Conservation (phyloP, 1,140 invertebrate species). For the Listronotus oregonensis region DNA sequence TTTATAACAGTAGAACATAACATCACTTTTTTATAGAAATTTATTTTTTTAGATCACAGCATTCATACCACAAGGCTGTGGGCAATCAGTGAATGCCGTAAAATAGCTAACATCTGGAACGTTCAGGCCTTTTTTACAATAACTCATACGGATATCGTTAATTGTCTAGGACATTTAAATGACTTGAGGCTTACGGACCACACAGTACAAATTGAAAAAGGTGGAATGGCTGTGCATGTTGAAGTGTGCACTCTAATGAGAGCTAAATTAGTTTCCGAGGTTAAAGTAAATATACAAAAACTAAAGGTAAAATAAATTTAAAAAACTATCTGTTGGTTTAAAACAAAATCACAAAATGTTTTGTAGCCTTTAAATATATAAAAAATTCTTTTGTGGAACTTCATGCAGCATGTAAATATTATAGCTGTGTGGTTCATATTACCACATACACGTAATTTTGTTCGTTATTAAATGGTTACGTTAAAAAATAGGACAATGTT, state of each 20-base stretch:
- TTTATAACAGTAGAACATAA: too few species aligned
- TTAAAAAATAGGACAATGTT: too few species aligned
- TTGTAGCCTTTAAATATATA: too few species aligned
- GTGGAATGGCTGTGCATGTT: conserved; percentile 60
- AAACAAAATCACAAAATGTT: too few species aligned
- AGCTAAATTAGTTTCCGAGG: conserved; percentile 76
- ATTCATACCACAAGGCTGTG: conserved; percentile 76
- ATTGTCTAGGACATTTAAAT: conserved; percentile 67
- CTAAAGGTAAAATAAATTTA: too few species aligned
- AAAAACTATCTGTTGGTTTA: too few species aligned
- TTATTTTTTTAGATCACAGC: conserved; percentile 66
- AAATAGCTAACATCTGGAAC: conserved; percentile 73
- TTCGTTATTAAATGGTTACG: too few species aligned
- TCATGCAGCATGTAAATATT: too few species aligned
- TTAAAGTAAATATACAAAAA: conserved; percentile 72
- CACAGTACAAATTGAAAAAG: conserved; percentile 59
- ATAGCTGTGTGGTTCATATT: too few species aligned
- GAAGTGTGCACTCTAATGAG: conserved; percentile 76
- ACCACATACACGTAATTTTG: too few species aligned
- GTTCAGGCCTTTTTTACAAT: conserved; percentile 63
- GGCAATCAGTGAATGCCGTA: conserved; percentile 70
- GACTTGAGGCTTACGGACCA: conserved; percentile 69
- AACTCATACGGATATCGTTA: conserved; percentile 68
- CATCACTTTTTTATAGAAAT: too few species aligned
- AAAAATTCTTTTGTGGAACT: too few species aligned